Percentiles rank a stretch among this genome's conserved stretches.
Evolutionary conservation across 2,888 invertebrate genomes (phyloP).

Genomic region (Chirona hameri): DNA sequence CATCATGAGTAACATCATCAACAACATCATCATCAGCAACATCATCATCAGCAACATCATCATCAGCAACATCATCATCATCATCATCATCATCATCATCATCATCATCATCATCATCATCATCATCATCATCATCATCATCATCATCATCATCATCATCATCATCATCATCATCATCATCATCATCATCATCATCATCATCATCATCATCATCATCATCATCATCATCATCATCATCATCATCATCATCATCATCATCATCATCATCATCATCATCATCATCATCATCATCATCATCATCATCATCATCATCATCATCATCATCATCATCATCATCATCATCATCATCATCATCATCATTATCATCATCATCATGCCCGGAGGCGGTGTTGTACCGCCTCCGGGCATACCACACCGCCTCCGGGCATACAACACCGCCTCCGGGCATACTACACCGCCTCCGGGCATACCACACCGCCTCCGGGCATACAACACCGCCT

Average conservation of each 20-base stretch:
- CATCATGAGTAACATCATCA: too few species aligned
- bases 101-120: slow-evolving; percentile 26
- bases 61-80: too few species aligned
- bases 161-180: not conserved
- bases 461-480: too few species aligned
- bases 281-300: not conserved
- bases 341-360: not conserved
- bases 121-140: not conserved
- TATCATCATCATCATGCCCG: not conserved
- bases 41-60: too few species aligned
- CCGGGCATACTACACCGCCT: too few species aligned
- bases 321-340: not conserved
- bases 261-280: not conserved
- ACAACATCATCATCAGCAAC: too few species aligned
- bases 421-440: too few species aligned
- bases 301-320: not conserved
- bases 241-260: not conserved
- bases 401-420: too few species aligned
- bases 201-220: not conserved
- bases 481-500: too few species aligned
- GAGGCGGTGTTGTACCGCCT: too few species aligned
- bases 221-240: not conserved
- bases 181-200: not conserved
- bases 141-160: not conserved
- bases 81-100: not conserved